A percentile compares a stretch with the other conserved stretches of the same genome.
Conservation (phyloP, 2,113 vertebrate genomes). For the Theropithecus gelada region DNA sequence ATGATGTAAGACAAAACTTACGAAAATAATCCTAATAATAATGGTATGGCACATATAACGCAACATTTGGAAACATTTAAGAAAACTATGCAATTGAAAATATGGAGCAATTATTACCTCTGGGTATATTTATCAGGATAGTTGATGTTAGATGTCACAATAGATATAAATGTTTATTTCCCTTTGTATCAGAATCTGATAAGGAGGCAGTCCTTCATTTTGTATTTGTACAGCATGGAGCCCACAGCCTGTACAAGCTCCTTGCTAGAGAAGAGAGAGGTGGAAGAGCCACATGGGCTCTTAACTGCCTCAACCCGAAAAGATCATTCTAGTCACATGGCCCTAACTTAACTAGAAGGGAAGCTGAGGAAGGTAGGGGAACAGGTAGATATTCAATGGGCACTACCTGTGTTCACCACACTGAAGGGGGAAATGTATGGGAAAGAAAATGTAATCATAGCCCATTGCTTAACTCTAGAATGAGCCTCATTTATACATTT, state of each 20-base stretch:
- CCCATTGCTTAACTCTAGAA: background rate
- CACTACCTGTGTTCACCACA: background rate
- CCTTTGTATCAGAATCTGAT: background rate
- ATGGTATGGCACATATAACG: rapidly evolving
- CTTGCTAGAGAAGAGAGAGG: background rate
- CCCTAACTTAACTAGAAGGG: background rate
- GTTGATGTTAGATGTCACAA: background rate
- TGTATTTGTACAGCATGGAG: background rate
- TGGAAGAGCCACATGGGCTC: background rate
- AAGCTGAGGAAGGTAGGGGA: background rate
- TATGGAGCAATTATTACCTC: background rate
- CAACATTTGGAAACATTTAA: background rate
- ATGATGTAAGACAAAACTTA: background rate
- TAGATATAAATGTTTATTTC: background rate
- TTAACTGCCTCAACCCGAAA: background rate
- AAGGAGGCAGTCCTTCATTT: background rate
- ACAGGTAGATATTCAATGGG: background rate
- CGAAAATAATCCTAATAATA: background rate
- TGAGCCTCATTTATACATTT: background rate
- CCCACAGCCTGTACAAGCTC: background rate
- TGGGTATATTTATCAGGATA: background rate
- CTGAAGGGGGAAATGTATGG: background rate
- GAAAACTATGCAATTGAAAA: background rate
- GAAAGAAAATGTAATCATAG: background rate
- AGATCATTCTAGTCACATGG: background rate